These are phyloP conservation scores for Smittia sp. DNA, from an alignment of 2,888 invertebrate genomes.

Conservation along the genomic window DNA sequence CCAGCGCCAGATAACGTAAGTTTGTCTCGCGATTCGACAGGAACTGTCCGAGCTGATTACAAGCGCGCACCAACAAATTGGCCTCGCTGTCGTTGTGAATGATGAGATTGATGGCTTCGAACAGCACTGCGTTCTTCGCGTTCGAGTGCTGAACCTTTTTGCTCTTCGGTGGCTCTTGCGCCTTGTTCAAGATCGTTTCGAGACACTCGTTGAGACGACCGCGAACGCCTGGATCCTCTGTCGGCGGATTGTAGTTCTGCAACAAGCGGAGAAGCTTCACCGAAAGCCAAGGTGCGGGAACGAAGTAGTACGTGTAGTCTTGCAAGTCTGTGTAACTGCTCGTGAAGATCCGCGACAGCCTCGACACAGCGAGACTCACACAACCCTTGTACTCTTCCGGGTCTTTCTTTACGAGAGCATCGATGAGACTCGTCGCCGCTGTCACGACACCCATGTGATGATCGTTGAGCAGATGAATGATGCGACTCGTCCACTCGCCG, in stretches of 20 bases:
- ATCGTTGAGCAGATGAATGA: slow-evolving; percentile 97
- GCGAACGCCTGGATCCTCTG: slow-evolving; percentile 93
- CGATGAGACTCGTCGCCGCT: slow-evolving; percentile 95
- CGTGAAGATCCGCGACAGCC: slow-evolving; percentile 96
- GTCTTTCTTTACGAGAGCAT: slow-evolving; percentile 96
- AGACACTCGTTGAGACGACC: slow-evolving; percentile 96
- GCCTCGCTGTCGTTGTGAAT: slow-evolving; percentile 99
- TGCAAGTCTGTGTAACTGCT: slow-evolving; percentile 98
- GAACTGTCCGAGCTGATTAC: slow-evolving; percentile 98
- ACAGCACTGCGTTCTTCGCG: slow-evolving; percentile 98
- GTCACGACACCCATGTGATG: slow-evolving; percentile 99
- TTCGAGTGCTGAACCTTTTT: slow-evolving; percentile 99
- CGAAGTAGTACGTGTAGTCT: slow-evolving; percentile 99
- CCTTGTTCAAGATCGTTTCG: slow-evolving; percentile 97
- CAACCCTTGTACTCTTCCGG: slow-evolving; percentile 99
- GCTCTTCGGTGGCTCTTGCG: slow-evolving; percentile 98
- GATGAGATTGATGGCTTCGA: slow-evolving; percentile 99
- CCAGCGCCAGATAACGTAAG: slow-evolving; percentile 93
- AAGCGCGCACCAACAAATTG: slow-evolving; percentile 93
- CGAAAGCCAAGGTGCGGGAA: slow-evolving; percentile 99
- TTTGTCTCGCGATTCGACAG: slow-evolving; percentile 96
- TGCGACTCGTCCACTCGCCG: slow-evolving; percentile 98
- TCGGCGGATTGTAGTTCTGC: slow-evolving; percentile 97
- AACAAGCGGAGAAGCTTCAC: slow-evolving; percentile 93
- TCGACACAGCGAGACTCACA: slow-evolving; percentile 94